Evolutionary conservation across 2,888 invertebrate species (phyloP), one percentile per base, ranked within the genome.

Genomic region (Atrina japonica): DNA sequence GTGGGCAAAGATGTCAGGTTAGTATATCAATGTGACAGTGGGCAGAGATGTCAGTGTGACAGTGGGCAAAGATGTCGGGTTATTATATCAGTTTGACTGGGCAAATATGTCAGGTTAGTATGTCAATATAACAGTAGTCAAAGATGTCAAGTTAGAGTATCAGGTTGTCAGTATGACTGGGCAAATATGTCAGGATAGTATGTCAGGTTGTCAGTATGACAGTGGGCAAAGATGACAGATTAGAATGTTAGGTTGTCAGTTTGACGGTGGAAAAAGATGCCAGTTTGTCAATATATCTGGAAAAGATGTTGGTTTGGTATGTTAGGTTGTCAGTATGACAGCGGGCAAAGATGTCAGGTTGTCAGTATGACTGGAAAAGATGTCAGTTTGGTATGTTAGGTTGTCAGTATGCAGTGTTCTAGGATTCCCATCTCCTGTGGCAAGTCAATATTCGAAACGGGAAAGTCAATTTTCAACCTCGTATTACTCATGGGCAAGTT

Each of bases 41-140:
- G n/a, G n/a, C n/a, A n/a, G n/a, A n/a, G n/a, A n/a, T n/a, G 99
- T 99, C 27, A 98, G 98, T 75, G 99, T 99, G 99, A 99, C 99
- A 6, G 99, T 99, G 25, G 99, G 99, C 63, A 99, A 99, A 93
- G 99, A 99, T 93, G 99, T 99, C 82, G 87, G 87, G 88, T 86
- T 67, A 55, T n/a, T n/a, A n/a, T n/a, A n/a, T n/a, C n/a, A 16
- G 16, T 41, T 11, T 41, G 41, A 14, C 11, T n/a, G n/a, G n/a
- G n/a, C n/a, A n/a, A n/a, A n/a, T n/a, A n/a, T n/a, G 99, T 99
- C 27, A 41, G 11, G 41, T 16, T n/a, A 50, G 11, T 18, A 50
- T 18, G n/a, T 18, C 50, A 98, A 98, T 75, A 99, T 99, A 99
- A 99, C 99, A 6, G 99, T 99, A 25, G 99, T 99, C 63, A 99